A percentile compares a stretch with the other conserved stretches of the same genome.
Evolutionary conservation across 2,888 invertebrate species (phyloP).

Genomic region (Hymenopus coronatus): DNA sequence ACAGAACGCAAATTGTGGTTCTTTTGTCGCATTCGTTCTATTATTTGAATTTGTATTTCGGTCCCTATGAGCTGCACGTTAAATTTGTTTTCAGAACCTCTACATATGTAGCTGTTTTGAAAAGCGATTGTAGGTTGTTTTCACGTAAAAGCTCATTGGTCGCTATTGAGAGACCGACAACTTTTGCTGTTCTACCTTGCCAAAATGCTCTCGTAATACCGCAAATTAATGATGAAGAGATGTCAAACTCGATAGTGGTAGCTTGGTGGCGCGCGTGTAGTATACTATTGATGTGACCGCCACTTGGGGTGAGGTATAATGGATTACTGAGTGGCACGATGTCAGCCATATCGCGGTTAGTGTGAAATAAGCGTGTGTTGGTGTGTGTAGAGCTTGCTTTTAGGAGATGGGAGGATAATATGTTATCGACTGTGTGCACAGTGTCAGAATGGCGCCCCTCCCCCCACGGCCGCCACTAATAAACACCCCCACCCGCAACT

Average conservation of each 20-base stretch:
- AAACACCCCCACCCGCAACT: constrained; percentile 19
- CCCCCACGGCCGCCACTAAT: constrained; percentile 30
- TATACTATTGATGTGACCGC: not conserved
- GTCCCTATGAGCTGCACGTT: no score
- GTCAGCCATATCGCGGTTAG: constrained; percentile 32
- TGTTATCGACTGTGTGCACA: constrained; percentile 32
- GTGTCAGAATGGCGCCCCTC: not conserved
- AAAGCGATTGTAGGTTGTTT: not conserved
- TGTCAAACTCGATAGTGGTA: not conserved
- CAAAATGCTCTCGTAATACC: not conserved
- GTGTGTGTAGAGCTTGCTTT: constrained; percentile 15
- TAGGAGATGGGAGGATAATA: constrained; percentile 26
- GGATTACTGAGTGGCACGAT: constrained; percentile 22
- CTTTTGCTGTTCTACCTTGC: not conserved
- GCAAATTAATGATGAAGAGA: not conserved
- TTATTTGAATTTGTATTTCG: no score
- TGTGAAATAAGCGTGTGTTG: constrained; percentile 30
- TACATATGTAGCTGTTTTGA: not conserved
- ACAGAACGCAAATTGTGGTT: no score
- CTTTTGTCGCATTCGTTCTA: no score
- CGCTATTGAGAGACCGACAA: not conserved
- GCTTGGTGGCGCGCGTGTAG: not conserved
- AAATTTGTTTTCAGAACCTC: no score
- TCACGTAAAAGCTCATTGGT: not conserved
- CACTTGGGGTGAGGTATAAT: not conserved